Evolutionary conservation across 2,797 vertebrate species (phyloP).

Genomic region (Urosaurus nigricauda): DNA sequence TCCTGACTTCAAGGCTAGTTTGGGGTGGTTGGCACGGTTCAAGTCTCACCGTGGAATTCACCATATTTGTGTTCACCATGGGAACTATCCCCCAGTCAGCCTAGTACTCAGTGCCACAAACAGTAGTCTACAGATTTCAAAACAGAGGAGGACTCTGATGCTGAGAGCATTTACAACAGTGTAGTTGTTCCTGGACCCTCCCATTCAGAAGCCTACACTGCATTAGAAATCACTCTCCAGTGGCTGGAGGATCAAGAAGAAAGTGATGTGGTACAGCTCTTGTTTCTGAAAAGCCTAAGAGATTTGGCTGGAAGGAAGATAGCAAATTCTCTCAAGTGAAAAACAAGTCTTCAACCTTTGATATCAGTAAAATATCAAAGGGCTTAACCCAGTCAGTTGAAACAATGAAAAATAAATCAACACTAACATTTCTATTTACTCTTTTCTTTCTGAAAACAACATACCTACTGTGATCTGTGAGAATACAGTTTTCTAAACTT

Average conservation of each 20-base stretch:
- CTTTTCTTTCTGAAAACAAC: conserved; percentile 4
- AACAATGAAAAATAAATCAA: conserved; percentile 29
- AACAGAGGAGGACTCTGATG: conserved; percentile 29
- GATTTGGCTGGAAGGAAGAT: conserved; percentile 35
- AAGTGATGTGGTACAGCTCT: conserved; percentile 20
- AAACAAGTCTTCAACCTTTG: background rate
- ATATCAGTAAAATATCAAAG: conserved; percentile 4
- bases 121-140: conserved; percentile 25
- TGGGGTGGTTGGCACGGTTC: conserved; percentile 9
- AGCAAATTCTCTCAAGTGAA: conserved; percentile 18
- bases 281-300: conserved; percentile 24
- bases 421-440: background rate
- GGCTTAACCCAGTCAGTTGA: background rate
- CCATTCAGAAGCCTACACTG: conserved; percentile 17
- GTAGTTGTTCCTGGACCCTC: conserved; percentile 17
- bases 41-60: conserved; percentile 23
- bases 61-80: conserved; percentile 6
- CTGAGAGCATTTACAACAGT: conserved; percentile 18
- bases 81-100: background rate
- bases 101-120: conserved; percentile 10
- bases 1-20: conserved; percentile 32
- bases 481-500: background rate
- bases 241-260: conserved; percentile 34
- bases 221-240: conserved; percentile 31
- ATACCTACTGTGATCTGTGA: background rate